Evolutionary conservation across 2,797 vertebrate genomes (phyloP), one percentile per base, ranked within the genome.

Genomic region (Buceros bicornis): DNA sequence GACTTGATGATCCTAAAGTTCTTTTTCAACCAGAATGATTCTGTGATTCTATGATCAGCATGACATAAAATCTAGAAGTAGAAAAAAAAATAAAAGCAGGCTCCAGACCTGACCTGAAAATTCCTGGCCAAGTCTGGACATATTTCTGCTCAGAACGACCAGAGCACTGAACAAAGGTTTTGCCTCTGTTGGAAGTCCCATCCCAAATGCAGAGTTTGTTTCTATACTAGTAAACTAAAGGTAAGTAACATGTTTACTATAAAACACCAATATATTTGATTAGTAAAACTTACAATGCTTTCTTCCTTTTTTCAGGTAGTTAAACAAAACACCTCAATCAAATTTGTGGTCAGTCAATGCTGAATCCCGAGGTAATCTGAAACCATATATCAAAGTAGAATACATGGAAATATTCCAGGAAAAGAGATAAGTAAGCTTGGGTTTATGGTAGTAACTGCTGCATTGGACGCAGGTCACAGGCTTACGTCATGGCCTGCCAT

Each of bases 321-420:
- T 72, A 60, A 60, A 6, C 0, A 1, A 78, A 71, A 57, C 33
- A 64, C 10, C 16, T 48, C n/a, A 40, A 22, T 4, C 2, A 58
- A 61, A 14, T 82, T 65, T 85, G 35, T 70, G 18, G 12, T 66
- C 18, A 40, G 15, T 9, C 15, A 57, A 13, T 37, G 19, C 18
- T 43, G 4, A 21, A 62, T 48, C 12, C 10, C 70, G 51, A 70
- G 5, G 4, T 29, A 72, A 58, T 1, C 0, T 87, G 21, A 77
- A 92, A 62, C 24, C 8, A 13, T 45, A 7, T 57, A 16, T 65
- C 25, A 50, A 61, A 86, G 48, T 43, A 6, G 25, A 82, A 79
- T 37, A 40, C 13, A 56, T 8, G 33, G 29, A 74, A 82, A 45
- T 67, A 71, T 51, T 70, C 40, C 15, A 64, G n/a, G 17, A 56